Conservation (phyloP, 2,113 vertebrate species). For the Cervus canadensis region DNA sequence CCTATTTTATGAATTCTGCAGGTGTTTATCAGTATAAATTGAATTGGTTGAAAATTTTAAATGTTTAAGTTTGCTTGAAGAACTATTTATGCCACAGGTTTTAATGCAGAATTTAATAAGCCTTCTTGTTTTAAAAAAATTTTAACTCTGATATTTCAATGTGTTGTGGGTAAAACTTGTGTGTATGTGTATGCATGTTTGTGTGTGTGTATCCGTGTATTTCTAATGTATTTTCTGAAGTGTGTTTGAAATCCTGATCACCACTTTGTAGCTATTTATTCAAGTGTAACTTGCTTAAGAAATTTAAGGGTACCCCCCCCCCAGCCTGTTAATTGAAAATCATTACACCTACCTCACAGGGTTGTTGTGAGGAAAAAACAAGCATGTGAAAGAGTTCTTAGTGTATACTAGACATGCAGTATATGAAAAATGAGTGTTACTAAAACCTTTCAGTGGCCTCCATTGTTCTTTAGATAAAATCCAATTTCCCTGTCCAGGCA, state of each 20-base stretch:
- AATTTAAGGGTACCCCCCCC: not conserved
- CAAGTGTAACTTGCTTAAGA: conserved; percentile 61
- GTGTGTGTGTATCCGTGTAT: not conserved
- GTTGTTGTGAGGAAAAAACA: conserved; percentile 72
- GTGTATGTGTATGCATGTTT: conserved; percentile 5
- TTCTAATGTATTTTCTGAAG: conserved; percentile 45
- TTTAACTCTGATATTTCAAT: not conserved
- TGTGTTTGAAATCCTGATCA: conserved; percentile 28
- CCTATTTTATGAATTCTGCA: not conserved
- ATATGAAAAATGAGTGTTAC: not conserved
- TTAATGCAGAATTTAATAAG: conserved; percentile 12
- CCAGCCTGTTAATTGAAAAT: conserved; percentile 48
- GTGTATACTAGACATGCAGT: not conserved
- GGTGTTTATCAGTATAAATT: not conserved
- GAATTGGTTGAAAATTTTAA: conserved; percentile 13
- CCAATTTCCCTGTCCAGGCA: not conserved
- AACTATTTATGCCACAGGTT: not conserved
- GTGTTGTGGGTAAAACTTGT: not conserved
- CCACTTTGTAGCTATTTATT: conserved; percentile 58
- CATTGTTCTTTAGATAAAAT: not conserved
- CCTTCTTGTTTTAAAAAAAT: not conserved
- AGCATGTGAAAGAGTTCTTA: conserved; percentile 36
- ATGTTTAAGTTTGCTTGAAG: not conserved
- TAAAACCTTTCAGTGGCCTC: not conserved
- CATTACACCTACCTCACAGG: conserved; percentile 74